Evolutionary conservation across 2,113 vertebrate genomes (phyloP).

Genomic region (human): DNA sequence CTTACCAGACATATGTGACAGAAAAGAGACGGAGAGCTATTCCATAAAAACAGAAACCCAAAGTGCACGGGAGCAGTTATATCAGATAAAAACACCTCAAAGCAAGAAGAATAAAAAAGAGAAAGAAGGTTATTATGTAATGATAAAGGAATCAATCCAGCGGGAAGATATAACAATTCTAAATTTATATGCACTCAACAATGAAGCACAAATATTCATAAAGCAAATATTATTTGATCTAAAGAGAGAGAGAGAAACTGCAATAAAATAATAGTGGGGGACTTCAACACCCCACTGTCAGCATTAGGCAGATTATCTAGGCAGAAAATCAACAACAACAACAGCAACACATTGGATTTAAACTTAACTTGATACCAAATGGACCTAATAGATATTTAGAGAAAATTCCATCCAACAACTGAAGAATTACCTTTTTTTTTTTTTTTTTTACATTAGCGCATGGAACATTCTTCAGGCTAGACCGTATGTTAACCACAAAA

Average conservation of each 20-base stretch:
- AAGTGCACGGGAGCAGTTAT: too few relatives aligned
- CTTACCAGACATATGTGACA: too few relatives aligned
- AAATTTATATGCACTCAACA: neutral
- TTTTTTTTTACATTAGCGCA: neutral
- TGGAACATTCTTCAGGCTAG: neutral
- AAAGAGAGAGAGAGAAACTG: neutral
- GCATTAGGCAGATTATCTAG: neutral
- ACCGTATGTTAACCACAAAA: neutral
- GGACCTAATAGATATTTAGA: neutral
- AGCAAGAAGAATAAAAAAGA: too few relatives aligned
- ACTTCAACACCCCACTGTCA: neutral
- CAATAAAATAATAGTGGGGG: neutral
- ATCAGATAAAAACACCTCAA: too few relatives aligned
- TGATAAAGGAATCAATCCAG: neutral
- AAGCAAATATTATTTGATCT: neutral
- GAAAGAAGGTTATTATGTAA: neutral
- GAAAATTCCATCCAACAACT: neutral
- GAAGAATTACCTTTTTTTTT: neutral
- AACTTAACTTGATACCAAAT: neutral
- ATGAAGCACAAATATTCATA: neutral
- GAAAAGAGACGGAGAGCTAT: too few relatives aligned
- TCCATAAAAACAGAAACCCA: too few relatives aligned
- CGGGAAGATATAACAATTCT: neutral
- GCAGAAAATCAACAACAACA: neutral
- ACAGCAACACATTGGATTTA: neutral